phyloP scores from a whole-genome alignment of 2,797 vertebrate genomes.

The Limnodromus scolopaceus region DNA sequence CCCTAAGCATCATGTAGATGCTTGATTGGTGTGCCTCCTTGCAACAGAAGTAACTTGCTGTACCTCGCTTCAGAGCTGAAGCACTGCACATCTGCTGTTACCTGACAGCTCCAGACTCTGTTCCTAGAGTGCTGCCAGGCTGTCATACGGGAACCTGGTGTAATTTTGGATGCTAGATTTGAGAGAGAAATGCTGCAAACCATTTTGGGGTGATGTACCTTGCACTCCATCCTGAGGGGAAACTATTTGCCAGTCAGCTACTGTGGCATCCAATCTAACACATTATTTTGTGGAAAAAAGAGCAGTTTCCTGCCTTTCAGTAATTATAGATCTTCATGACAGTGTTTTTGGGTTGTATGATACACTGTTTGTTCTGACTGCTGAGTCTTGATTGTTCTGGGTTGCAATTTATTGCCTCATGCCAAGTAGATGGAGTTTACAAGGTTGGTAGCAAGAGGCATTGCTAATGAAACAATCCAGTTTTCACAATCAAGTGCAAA shows the following conservation, averaged over 20 bases:
- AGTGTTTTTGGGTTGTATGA: background rate
- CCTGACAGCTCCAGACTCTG: background rate
- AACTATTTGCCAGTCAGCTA: background rate
- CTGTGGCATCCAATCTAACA: background rate
- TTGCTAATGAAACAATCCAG: background rate
- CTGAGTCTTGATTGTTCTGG: background rate
- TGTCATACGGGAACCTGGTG: background rate
- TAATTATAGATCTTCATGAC: background rate
- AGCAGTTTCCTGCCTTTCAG: background rate
- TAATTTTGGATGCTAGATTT: background rate
- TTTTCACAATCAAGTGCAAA: background rate
- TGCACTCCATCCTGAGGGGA: background rate
- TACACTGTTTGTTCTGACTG: background rate
- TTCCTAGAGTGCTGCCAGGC: background rate
- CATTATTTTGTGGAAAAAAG: background rate
- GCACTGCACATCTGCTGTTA: background rate
- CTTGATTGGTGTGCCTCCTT: background rate
- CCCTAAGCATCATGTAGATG: background rate
- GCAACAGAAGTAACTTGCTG: background rate
- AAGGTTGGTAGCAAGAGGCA: background rate
- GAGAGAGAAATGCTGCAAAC: background rate
- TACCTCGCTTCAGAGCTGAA: background rate
- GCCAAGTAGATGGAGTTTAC: background rate
- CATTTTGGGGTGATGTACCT: background rate
- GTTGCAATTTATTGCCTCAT: background rate